phyloP scores from a whole-genome alignment of 2,888 invertebrate species.

The Tenthredo mesomela region DNA sequence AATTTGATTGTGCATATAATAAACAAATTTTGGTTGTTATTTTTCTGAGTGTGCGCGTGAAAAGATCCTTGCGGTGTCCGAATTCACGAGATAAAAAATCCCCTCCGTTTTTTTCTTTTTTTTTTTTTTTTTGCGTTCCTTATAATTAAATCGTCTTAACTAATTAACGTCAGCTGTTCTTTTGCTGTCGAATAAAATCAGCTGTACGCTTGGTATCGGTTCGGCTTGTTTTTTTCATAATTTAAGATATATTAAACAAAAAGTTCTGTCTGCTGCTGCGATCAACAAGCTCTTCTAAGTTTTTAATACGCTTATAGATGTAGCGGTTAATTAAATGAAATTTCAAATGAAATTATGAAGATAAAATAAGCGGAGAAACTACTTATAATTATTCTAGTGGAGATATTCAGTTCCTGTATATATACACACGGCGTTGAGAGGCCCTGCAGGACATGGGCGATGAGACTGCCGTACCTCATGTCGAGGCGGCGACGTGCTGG shows the following conservation, averaged over 20 bases:
- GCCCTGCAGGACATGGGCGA: conserved; percentile 61
- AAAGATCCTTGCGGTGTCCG: too few species aligned
- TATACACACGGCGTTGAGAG: conserved; percentile 63
- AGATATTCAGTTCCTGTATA: background rate
- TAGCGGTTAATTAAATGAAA: background rate
- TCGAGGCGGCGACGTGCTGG: conserved; percentile 61
- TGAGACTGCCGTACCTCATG: conserved; percentile 65
- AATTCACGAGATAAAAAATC: too few species aligned
- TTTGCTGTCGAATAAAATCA: too few species aligned
- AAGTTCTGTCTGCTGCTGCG: background rate
- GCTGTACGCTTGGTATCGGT: too few species aligned
- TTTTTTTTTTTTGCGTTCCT: too few species aligned
- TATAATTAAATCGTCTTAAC: too few species aligned
- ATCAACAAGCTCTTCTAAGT: background rate
- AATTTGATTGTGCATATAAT: too few species aligned
- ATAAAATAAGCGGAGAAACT: background rate
- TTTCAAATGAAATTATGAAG: background rate
- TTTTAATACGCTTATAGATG: background rate
- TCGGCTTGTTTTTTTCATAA: background rate
- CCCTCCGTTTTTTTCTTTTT: too few species aligned
- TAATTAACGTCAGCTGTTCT: too few species aligned
- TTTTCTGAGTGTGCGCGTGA: too few species aligned
- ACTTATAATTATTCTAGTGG: background rate
- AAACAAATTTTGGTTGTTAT: too few species aligned
- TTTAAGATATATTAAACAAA: background rate